phyloP scores from a whole-genome alignment of 2,113 vertebrate genomes.

The Amphilophus citrinellus region DNA sequence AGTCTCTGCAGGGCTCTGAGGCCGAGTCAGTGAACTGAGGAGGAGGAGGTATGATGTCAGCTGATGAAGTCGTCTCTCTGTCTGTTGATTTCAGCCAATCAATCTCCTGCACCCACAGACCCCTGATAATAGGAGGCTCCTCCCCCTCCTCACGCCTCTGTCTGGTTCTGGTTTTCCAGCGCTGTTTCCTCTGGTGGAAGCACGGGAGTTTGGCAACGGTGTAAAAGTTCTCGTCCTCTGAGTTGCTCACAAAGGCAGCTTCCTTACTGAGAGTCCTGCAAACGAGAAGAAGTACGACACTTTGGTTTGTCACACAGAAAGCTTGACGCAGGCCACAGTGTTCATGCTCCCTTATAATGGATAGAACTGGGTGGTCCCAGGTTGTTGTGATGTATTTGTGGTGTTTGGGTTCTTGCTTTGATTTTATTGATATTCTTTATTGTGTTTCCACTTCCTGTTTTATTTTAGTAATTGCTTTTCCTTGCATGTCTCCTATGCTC shows the following conservation, averaged over 20 bases:
- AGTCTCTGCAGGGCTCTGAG: conserved; percentile 12
- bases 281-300: background rate
- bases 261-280: conserved; percentile 37
- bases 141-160: background rate
- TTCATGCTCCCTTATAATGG: too few species aligned
- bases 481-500: too few species aligned
- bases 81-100: conserved; percentile 58
- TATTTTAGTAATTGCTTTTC: too few species aligned
- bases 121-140: conserved; percentile 62
- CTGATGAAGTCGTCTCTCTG: background rate
- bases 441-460: too few species aligned
- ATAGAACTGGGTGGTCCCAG: too few species aligned
- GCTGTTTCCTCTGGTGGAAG: conserved; percentile 53
- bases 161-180: conserved; percentile 21
- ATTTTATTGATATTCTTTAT: too few species aligned
- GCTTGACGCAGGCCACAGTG: fast-evolving
- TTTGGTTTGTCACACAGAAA: background rate
- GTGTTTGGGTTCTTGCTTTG: too few species aligned
- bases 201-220: background rate
- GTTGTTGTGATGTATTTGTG: too few species aligned
- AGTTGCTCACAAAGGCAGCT: conserved; percentile 11
- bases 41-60: conserved; percentile 70
- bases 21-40: conserved; percentile 66
- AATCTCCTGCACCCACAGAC: conserved; percentile 76
- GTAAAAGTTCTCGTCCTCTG: conserved; percentile 46